Conservation (phyloP, 2,113 vertebrate species). For the Cyphomyrus discorhynchus region DNA sequence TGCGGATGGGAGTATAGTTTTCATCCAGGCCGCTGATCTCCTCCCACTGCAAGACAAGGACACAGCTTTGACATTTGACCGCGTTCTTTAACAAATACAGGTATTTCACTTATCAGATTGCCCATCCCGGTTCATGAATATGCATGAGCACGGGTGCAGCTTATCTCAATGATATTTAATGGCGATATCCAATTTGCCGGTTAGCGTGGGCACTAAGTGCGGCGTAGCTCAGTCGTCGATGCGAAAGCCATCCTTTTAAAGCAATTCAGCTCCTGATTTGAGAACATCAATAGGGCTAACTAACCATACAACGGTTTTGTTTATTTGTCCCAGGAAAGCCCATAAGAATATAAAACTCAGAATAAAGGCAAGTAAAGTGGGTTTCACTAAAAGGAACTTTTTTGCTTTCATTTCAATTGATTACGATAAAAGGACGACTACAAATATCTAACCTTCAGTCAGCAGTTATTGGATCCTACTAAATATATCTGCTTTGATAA, state of each 20-base stretch:
- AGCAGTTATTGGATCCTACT: background rate
- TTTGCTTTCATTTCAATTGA: background rate
- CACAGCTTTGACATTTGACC: background rate
- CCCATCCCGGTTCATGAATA: background rate
- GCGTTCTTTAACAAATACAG: background rate
- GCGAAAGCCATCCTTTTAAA: background rate
- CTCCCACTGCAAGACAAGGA: slow-evolving; percentile 82
- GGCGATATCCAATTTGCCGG: background rate
- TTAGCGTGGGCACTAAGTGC: background rate
- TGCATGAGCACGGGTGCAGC: background rate
- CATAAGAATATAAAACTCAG: background rate
- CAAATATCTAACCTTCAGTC: background rate
- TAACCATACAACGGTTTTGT: background rate
- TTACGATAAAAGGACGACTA: background rate
- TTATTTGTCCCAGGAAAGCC: background rate
- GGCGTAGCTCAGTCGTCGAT: background rate
- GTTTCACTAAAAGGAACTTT: background rate
- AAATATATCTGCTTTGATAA: background rate
- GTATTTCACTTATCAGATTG: background rate
- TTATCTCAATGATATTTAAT: slow-evolving; percentile 9
- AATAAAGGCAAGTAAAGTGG: background rate
- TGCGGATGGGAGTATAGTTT: slow-evolving; percentile 96
- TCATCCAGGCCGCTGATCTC: slow-evolving; percentile 99
- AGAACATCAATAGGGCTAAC: background rate
- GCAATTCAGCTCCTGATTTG: background rate